A percentile compares a stretch with the other conserved stretches of the same genome.
Evolutionary conservation across 2,797 vertebrate species (phyloP).

Genomic region (Micrastur ruficollis): DNA sequence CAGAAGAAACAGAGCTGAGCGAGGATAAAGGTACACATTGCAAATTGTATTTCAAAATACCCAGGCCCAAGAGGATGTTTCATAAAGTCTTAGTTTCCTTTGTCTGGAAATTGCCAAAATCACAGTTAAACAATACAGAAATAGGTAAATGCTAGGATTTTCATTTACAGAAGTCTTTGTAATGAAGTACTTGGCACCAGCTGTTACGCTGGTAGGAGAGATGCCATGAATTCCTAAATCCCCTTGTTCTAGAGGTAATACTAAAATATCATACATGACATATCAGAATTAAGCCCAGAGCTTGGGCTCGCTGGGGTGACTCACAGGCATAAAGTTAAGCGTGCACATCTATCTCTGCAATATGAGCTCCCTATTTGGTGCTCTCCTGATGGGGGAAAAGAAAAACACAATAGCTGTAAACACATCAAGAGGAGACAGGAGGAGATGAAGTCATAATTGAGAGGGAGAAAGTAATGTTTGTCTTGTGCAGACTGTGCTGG

Average conservation of each 20-base stretch:
- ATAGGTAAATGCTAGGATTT: slow-evolving; percentile 5
- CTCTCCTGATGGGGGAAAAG: not conserved
- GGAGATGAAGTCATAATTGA: slow-evolving; percentile 23
- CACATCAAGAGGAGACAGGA: slow-evolving; percentile 23
- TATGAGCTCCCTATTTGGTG: not conserved
- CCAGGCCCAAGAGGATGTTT: not conserved
- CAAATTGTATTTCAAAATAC: slow-evolving; percentile 9
- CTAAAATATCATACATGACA: not conserved
- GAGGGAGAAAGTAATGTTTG: slow-evolving; percentile 36
- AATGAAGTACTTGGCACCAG: not conserved
- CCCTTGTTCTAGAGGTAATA: not conserved
- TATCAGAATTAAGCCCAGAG: not conserved
- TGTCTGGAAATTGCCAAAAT: slow-evolving; percentile 12
- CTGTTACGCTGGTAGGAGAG: not conserved
- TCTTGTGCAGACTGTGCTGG: slow-evolving; percentile 46
- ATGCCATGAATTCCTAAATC: not conserved
- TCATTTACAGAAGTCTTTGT: slow-evolving; percentile 12
- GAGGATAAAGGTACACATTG: slow-evolving; percentile 71
- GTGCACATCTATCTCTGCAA: not conserved
- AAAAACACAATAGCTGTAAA: slow-evolving; percentile 9
- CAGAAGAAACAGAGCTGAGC: slow-evolving; percentile 31
- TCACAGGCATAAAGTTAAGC: not conserved
- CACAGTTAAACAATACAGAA: slow-evolving; percentile 2
- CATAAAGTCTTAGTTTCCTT: not conserved
- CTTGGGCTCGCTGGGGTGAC: not conserved